Conservation (phyloP, 2,888 invertebrate species). For the Hyposoter dolosus region DNA sequence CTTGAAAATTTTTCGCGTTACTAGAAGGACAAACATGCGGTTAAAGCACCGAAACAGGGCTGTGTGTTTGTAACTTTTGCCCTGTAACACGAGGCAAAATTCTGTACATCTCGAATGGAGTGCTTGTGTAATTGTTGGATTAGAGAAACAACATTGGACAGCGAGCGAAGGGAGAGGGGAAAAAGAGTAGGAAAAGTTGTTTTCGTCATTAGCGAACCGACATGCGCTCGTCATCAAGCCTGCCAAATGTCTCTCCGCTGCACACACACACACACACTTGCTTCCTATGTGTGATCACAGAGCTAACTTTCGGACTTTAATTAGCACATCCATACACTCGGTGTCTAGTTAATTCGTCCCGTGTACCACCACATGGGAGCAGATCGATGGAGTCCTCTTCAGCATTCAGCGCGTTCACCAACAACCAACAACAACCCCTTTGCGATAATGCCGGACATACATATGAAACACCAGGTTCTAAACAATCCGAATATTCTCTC, state of each 20-base stretch:
- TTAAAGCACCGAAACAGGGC: not conserved
- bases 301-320: constrained; percentile 68
- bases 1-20: not conserved
- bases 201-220: constrained; percentile 50
- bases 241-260: constrained; percentile 4
- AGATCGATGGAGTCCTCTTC: constrained; percentile 42
- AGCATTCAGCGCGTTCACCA: not conserved
- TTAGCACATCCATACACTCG: constrained; percentile 64
- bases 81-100: constrained; percentile 2
- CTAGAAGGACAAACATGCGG: not conserved
- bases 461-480: constrained; percentile 1
- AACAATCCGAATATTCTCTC: not conserved
- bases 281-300: not conserved
- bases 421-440: not conserved
- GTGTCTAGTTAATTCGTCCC: constrained; percentile 68
- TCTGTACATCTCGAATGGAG: not conserved
- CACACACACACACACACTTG: not conserved
- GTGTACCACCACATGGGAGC: constrained; percentile 56
- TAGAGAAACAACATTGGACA: constrained; percentile 3
- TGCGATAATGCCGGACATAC: not conserved
- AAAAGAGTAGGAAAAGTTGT: constrained; percentile 53
- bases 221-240: constrained; percentile 41
- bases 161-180: constrained; percentile 7
- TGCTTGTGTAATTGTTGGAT: constrained; percentile 17
- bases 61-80: not conserved